A percentile compares a stretch with the other conserved stretches of the same genome.
phyloP scores from a whole-genome alignment of 2,797 vertebrate genomes.

The Gymnoscopelus braueri region DNA sequence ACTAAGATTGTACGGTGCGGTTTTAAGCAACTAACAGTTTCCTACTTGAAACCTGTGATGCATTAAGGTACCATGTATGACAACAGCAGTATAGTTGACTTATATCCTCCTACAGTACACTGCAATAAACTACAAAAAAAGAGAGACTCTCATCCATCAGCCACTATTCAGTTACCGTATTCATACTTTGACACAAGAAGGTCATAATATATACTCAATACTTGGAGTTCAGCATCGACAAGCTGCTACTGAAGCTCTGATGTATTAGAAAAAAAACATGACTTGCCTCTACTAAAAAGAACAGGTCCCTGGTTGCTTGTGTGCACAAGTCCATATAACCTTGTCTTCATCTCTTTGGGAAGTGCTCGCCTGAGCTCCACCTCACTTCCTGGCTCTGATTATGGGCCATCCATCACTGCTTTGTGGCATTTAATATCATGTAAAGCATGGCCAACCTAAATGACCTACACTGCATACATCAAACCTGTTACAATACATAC shows the following conservation, averaged over 20 bases:
- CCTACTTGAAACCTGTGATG: conserved; percentile 11
- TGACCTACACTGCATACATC: conserved; percentile 4
- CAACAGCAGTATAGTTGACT: conserved; percentile 13
- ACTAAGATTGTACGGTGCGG: not conserved
- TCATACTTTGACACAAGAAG: conserved; percentile 11
- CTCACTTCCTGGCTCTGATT: not conserved
- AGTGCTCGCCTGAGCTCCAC: not conserved
- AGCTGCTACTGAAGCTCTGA: not conserved
- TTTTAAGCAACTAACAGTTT: not conserved
- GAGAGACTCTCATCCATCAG: conserved; percentile 12
- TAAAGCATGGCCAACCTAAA: conserved; percentile 12
- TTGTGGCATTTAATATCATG: conserved; percentile 25
- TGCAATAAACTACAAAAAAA: conserved; percentile 9
- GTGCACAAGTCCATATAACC: not conserved
- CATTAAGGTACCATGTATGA: not conserved
- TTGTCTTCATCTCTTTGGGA: conserved; percentile 1
- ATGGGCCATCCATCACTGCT: conserved; percentile 16
- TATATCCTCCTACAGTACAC: not conserved
- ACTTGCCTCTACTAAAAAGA: not conserved
- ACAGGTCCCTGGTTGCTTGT: too few relatives aligned
- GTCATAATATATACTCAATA: not conserved
- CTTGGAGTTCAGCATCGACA: conserved; percentile 10
- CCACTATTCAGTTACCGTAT: not conserved
- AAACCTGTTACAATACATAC: not conserved
- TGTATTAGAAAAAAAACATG: conserved; percentile 5